Evolutionary conservation across 2,113 vertebrate species (phyloP), one percentile per base, ranked within the genome.

Genomic region (Gymnarchus niloticus): DNA sequence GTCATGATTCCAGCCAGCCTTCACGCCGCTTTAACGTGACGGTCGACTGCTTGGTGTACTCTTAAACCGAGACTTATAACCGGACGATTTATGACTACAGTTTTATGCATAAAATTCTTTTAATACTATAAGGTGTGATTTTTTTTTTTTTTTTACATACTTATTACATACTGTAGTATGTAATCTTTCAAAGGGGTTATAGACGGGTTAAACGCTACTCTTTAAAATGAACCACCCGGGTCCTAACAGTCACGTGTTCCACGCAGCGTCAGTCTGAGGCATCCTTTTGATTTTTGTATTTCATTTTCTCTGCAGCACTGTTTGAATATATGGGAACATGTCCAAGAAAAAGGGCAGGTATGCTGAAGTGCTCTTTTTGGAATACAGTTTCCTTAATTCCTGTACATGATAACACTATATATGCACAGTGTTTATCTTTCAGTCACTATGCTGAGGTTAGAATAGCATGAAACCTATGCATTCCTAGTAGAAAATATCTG

Each of bases 281-380:
- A 21, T 65, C 1, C 52, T 1, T 65, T 23, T 33, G 23, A 33
- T 19, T 56, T 56, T 84, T 6, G 86, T 12, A 48, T 12, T 52
- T 81, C 81, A 49, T 69, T 85, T 23, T 90, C 77, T 89, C 84
- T 78, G 14, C 90, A 94, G 93, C 87, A 73, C 85, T 90, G 87
- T 87, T 88, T 89, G 93, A 92, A 92, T 94, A 92, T 92, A 93
- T 94, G 93, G 93, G 94, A 95, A 93, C 90, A 95, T 95, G 95
- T 95, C 95, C 91, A 95, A 95, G 93, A 95, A 95, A 92, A 93
- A 94, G 88, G 94, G 93, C 91, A 95, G 95, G 95, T 95, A 92
- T 84, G 93, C 92, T 87, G 59, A 90, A 78, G 12, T 28, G 82
- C n/a, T 19, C 76, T 84, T 8, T 49, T 19, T 25, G 44, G 21